Evolutionary conservation across 64 coral and sea anemone species (phyloP), one percentile per base, ranked within the genome.

Genomic region (Stichodactyla mertensii): DNA sequence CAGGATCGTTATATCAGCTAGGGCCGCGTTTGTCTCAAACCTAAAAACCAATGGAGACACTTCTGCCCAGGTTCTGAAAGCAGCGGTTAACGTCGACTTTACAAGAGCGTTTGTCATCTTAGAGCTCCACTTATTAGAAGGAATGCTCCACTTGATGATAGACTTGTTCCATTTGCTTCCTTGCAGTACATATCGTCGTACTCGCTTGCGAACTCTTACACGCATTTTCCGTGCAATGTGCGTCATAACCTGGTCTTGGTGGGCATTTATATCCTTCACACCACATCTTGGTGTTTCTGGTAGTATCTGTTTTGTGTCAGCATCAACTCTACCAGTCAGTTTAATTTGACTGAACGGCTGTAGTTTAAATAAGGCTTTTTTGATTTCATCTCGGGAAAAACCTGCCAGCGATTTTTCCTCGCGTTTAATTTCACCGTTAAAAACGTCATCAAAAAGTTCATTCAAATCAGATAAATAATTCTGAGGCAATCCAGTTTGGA

Each of bases 41-140:
- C 53, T 31, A 57, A 92, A 92, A 5, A 31, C 12, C 12, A 92
- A 19, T 0, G 52, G 58, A 71, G 19, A 52, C 1, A 92, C 90
- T 53, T 92, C 90, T 27, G 90, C 77, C 90, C 90, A 92, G 1
- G 20, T 9, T 60, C 84, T 64, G 31, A 92, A 92, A 4, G 90
- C 90, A 31, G 15, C 1, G 0, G 20, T 31, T 7, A 92, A 13
- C 51, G 64, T 83, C 0, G 15, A 18, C 7, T 87, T 86, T 6
- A 91, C 71, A 7, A 52, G 53, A 86, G 19, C 28, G 24, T 53
- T 27, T 6, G 69, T 52, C 55, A 90, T 28, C 13, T 57, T 58
- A 0, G 52, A 4, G 61, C 62, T 77, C 61, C 64, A 85, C 1
- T 55, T 23, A 5, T 36, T 54, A 2, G 70, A 58, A 14, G 77